Percentiles rank a stretch among this genome's conserved stretches.
These are phyloP conservation scores for Oostethus manadensis DNA, from an alignment of 2,113 vertebrate genomes.

Conservation along the genomic window DNA sequence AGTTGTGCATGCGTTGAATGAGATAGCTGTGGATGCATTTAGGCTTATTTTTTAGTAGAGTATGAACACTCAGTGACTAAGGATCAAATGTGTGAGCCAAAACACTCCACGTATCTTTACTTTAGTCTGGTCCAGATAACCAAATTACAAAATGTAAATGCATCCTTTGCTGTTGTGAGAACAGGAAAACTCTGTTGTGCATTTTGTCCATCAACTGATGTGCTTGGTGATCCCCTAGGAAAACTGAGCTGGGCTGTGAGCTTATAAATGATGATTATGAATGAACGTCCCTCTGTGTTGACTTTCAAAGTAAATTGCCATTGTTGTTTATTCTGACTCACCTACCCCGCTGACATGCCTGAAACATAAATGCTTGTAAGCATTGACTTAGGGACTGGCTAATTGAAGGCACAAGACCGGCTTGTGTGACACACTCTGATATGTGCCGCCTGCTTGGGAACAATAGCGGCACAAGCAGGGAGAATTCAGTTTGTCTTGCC, in stretches of 20 bases:
- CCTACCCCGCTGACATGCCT: conserved; percentile 14
- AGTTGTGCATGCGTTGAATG: too few species aligned
- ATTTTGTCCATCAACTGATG: too few species aligned
- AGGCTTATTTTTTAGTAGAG: too few species aligned
- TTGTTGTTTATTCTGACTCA: conserved; percentile 7
- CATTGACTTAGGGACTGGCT: conserved; percentile 29
- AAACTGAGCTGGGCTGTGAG: conserved; percentile 11
- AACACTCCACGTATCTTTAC: too few species aligned
- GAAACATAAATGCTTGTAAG: conserved; percentile 19
- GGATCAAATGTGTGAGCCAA: too few species aligned
- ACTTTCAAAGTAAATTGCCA: conserved; percentile 2
- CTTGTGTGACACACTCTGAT: conserved; percentile 12
- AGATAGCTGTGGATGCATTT: too few species aligned
- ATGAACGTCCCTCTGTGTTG: background rate
- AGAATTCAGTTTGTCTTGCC: conserved; percentile 37
- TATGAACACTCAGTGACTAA: too few species aligned
- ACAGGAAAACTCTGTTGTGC: too few species aligned
- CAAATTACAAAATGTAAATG: too few species aligned
- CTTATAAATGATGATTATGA: conserved; percentile 21
- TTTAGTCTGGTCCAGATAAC: too few species aligned
- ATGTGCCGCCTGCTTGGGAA: conserved; percentile 8
- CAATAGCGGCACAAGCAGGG: conserved; percentile 23
- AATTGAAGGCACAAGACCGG: conserved; percentile 21
- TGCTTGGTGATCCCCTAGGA: background rate
- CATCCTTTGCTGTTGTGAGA: too few species aligned